Conservation (phyloP, 2,797 vertebrate genomes). For the Tragelaphus eurycerus region DNA sequence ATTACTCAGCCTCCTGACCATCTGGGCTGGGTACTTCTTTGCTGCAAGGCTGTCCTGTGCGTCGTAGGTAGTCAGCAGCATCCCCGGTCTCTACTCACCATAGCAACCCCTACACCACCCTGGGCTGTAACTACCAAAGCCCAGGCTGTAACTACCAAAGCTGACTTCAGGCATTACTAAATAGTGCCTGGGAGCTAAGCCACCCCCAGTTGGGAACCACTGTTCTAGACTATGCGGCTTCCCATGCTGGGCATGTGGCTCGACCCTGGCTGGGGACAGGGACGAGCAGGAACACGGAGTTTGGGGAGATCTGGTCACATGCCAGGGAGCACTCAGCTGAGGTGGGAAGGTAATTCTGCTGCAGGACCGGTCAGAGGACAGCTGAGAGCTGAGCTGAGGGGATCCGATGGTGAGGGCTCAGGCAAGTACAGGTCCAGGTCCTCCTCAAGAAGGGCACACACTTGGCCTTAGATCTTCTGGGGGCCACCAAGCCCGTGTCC, state of each 20-base stretch:
- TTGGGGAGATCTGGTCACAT: not conserved
- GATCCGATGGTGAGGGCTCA: fast-evolving
- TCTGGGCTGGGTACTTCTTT: not conserved
- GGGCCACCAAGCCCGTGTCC: not conserved
- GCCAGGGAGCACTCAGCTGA: no score
- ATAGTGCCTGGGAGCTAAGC: not conserved
- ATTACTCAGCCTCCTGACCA: not conserved
- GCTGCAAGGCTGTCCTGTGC: no score
- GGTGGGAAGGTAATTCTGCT: not conserved
- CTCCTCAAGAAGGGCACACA: not conserved
- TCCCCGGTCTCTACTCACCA: not conserved
- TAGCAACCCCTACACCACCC: not conserved
- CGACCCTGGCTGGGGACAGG: not conserved
- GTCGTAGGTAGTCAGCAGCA: not conserved
- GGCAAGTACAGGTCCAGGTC: not conserved
- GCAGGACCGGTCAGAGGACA: not conserved
- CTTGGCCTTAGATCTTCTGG: not conserved
- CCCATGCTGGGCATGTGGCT: not conserved
- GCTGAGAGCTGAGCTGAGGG: not conserved
- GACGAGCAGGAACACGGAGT: not conserved
- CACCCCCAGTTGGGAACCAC: not conserved
- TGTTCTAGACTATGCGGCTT: not conserved
- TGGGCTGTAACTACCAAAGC: not conserved
- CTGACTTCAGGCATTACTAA: not conserved
- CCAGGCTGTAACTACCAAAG: not conserved